A percentile compares a stretch with the other conserved stretches of the same genome.
phyloP scores from a whole-genome alignment of 2,797 vertebrate genomes.

The Notamacropus eugenii region DNA sequence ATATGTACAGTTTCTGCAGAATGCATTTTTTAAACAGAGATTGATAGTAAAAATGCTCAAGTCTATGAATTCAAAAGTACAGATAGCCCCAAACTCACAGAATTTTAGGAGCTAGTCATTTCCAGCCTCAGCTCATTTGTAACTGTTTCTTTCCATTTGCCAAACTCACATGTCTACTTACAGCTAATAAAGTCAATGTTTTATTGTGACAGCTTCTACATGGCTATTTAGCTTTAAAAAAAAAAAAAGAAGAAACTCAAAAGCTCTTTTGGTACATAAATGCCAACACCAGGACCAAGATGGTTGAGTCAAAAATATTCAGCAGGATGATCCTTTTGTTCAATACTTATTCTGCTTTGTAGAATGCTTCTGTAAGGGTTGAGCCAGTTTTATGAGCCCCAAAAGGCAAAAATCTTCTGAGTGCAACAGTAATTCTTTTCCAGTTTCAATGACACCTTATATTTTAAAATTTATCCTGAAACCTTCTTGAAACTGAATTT shows the following conservation, averaged over 20 bases:
- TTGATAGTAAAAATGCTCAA: not conserved
- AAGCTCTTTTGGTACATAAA: not conserved
- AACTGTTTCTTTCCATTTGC: constrained; percentile 34
- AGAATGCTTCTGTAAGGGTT: not conserved
- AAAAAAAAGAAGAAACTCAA: not conserved
- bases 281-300: not conserved
- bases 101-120: not conserved
- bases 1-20: constrained; percentile 15
- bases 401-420: not conserved
- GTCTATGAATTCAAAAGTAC: constrained; percentile 2
- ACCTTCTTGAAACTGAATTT: constrained; percentile 60
- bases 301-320: not conserved
- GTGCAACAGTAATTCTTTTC: constrained; percentile 30
- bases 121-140: constrained; percentile 9
- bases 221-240: not conserved
- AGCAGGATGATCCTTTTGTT: not conserved
- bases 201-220: not conserved
- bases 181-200: not conserved
- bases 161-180: not conserved
- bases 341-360: not conserved
- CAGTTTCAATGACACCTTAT: constrained; percentile 5
- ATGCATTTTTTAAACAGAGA: constrained; percentile 27
- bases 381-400: not conserved
- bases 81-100: not conserved
- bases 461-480: constrained; percentile 53